Evolutionary conservation across 2,113 vertebrate species (phyloP).

Genomic region (Pipra filicauda): DNA sequence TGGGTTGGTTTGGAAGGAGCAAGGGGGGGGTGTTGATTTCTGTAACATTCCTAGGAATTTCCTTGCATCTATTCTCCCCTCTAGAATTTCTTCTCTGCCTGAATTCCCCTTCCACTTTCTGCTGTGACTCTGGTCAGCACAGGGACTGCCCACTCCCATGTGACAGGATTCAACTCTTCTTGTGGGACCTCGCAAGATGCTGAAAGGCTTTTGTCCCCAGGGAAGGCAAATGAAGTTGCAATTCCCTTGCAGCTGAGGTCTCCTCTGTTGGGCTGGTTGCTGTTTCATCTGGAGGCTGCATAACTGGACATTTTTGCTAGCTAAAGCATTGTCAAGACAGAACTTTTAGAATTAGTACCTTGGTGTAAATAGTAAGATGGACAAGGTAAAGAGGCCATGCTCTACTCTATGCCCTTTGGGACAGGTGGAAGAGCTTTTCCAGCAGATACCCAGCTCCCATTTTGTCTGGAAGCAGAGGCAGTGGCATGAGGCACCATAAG

Average conservation of each 20-base stretch:
- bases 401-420: neutral
- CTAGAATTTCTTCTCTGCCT: conserved; percentile 11
- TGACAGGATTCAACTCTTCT: neutral
- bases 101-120: neutral
- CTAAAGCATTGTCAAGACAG: neutral
- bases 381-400: neutral
- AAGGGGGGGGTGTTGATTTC: conserved; percentile 51
- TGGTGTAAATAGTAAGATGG: neutral
- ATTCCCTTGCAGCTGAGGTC: neutral
- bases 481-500: fast-evolving
- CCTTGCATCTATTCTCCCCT: conserved; percentile 15
- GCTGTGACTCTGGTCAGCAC: neutral
- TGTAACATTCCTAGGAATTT: conserved; percentile 54
- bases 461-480: neutral
- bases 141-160: neutral
- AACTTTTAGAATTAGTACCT: neutral
- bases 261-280: neutral
- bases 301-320: neutral
- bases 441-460: neutral
- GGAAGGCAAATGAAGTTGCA: neutral
- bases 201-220: neutral
- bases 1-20: conserved; percentile 57
- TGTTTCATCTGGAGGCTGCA: neutral
- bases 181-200: neutral
- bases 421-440: neutral